Evolutionary conservation across 2,888 invertebrate species (phyloP).

Genomic region (Venusia cambrica): DNA sequence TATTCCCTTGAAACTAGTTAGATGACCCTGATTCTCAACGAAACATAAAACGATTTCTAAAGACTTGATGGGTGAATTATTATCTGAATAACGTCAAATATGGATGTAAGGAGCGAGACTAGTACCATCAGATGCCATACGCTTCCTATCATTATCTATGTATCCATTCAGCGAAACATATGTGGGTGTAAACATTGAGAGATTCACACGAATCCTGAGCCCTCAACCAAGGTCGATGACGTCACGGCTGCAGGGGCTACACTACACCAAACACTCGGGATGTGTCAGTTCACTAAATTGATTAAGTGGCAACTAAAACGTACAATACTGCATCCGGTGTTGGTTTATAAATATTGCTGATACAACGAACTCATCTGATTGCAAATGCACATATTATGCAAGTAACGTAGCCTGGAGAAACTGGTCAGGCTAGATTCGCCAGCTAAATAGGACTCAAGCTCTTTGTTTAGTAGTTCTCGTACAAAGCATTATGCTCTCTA

Average conservation of each 20-base stretch:
- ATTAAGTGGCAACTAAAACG: conserved; percentile 56
- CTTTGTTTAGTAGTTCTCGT: conserved; percentile 20
- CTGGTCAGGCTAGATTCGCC: conserved; percentile 46
- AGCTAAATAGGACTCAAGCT: conserved; percentile 26
- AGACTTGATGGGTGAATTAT: too few relatives aligned
- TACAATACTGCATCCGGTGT: conserved; percentile 47
- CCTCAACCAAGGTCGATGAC: conserved; percentile 70
- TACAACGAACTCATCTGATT: conserved; percentile 51
- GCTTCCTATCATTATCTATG: conserved; percentile 20
- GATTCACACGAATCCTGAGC: conserved; percentile 49
- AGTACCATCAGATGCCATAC: conserved; percentile 1
- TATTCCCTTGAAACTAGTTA: conserved; percentile 4
- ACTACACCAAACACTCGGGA: conserved; percentile 43
- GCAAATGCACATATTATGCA: conserved; percentile 45
- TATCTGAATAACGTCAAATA: too few relatives aligned
- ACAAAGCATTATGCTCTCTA: conserved; percentile 1
- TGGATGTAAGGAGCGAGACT: too few relatives aligned
- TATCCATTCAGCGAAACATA: conserved; percentile 34
- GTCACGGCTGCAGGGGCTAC: conserved; percentile 58
- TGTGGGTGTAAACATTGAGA: conserved; percentile 57
- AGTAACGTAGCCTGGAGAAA: conserved; percentile 41
- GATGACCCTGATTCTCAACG: conserved; percentile 1
- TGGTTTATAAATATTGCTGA: conserved; percentile 40
- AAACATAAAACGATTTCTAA: not conserved
- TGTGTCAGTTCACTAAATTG: conserved; percentile 51